A percentile compares a stretch with the other conserved stretches of the same genome.
phyloP scores from a whole-genome alignment of 2,113 vertebrate species.

The Martes martes region DNA sequence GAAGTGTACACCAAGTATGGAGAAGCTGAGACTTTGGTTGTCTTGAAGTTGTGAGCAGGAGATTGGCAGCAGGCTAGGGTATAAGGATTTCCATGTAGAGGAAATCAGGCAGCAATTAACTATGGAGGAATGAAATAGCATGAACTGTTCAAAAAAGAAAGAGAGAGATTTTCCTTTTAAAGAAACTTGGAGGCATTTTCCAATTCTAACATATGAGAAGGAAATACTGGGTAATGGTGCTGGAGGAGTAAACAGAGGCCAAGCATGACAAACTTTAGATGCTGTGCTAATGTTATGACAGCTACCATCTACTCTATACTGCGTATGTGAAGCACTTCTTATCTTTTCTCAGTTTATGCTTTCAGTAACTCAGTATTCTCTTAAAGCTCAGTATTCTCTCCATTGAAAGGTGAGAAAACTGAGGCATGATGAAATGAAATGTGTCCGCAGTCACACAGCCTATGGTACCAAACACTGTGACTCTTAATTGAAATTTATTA shows the following conservation, averaged over 20 bases:
- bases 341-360: not conserved
- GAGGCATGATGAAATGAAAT: not conserved
- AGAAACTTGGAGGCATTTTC: not conserved
- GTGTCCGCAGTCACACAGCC: not conserved
- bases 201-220: not conserved
- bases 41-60: not conserved
- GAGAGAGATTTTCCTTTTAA: not conserved
- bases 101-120: not conserved
- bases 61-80: not conserved
- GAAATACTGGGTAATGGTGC: not conserved
- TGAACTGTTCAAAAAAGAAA: not conserved
- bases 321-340: not conserved
- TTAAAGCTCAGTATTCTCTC: not conserved
- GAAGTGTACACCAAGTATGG: not conserved
- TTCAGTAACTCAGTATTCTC: not conserved
- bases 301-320: not conserved
- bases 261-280: not conserved
- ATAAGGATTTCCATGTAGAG: not conserved
- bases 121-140: not conserved
- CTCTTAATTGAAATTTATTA: not conserved
- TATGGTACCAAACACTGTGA: not conserved
- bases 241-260: not conserved
- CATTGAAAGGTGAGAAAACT: not conserved
- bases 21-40: not conserved
- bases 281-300: not conserved